These are phyloP conservation scores for Anorthoa munda DNA, from an alignment of 2,888 invertebrate genomes.

Conservation along the genomic window DNA sequence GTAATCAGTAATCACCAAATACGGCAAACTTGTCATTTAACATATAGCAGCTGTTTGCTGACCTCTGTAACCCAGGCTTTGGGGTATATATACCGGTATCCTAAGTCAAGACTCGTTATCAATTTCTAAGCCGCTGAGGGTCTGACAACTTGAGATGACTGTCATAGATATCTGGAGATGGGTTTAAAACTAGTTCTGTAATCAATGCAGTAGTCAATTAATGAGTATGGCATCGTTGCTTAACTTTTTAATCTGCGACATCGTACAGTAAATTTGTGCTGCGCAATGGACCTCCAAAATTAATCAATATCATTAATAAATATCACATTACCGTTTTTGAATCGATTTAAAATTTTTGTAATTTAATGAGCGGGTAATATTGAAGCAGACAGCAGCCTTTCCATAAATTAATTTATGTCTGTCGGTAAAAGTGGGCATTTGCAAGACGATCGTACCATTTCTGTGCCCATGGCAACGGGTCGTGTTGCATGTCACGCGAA, in stretches of 20 bases:
- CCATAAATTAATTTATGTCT: constrained; percentile 43
- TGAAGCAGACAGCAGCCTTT: constrained; percentile 47
- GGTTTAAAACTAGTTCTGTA: constrained; percentile 31
- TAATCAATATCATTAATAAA: constrained; percentile 31
- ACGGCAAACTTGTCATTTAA: not conserved
- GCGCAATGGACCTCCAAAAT: constrained; percentile 25
- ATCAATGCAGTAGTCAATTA: constrained; percentile 20
- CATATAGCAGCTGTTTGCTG: not conserved
- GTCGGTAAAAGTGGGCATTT: constrained; percentile 46
- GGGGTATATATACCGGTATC: constrained; percentile 16
- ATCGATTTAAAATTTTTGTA: constrained; percentile 35
- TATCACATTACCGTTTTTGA: constrained; percentile 20
- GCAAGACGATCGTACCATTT: constrained; percentile 45
- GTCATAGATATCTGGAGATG: constrained; percentile 31
- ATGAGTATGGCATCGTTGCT: constrained; percentile 32
- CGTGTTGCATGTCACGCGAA: constrained; percentile 33
- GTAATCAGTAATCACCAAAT: too few species aligned
- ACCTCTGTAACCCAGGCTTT: constrained; percentile 6
- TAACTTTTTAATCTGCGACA: constrained; percentile 19
- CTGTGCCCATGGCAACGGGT: constrained; percentile 11
- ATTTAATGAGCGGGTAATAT: constrained; percentile 20
- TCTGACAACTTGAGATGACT: constrained; percentile 30
- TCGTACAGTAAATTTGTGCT: constrained; percentile 1
- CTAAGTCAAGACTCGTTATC: constrained; percentile 6
- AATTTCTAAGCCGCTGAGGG: constrained; percentile 22